Conservation (phyloP, 1,140 invertebrate species). For the Fopius arisanus region DNA sequence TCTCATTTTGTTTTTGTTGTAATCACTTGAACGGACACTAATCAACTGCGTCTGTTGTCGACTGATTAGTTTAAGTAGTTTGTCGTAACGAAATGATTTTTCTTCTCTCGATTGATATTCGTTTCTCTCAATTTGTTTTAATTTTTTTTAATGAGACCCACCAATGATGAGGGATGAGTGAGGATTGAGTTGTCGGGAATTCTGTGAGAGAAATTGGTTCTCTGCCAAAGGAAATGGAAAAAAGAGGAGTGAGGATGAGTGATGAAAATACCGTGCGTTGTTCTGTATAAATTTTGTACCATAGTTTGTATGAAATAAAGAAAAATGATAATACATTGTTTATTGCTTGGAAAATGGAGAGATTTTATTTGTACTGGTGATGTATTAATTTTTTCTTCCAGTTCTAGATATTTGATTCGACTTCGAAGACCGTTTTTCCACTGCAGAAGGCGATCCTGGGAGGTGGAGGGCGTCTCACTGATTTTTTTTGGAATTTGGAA, state of each 20-base stretch:
- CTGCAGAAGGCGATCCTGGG: conserved; percentile 47
- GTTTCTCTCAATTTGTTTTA: conserved; percentile 36
- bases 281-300: conserved; percentile 68
- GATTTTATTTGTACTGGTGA: background rate
- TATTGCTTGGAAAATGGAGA: conserved; percentile 58
- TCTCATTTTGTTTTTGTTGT: background rate
- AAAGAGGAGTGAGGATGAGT: conserved; percentile 39
- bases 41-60: conserved; percentile 47
- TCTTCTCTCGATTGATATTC: conserved; percentile 55
- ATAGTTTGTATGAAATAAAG: conserved; percentile 68
- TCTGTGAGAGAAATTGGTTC: background rate
- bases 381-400: background rate
- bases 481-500: conserved; percentile 30
- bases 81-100: conserved; percentile 47
- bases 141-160: conserved; percentile 8
- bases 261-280: conserved; percentile 54
- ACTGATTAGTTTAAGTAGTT: conserved; percentile 52
- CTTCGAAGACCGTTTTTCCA: conserved; percentile 43
- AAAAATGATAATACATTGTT: conserved; percentile 56
- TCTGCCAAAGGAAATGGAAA: background rate
- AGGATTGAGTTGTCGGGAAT: background rate
- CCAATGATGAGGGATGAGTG: background rate
- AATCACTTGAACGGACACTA: background rate
- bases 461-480: conserved; percentile 19
- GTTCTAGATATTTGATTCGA: conserved; percentile 22